Percentiles rank a stretch among this genome's conserved stretches.
These are phyloP conservation scores for Tenthredo notha DNA, from an alignment of 2,888 invertebrate species.

Conservation along the genomic window DNA sequence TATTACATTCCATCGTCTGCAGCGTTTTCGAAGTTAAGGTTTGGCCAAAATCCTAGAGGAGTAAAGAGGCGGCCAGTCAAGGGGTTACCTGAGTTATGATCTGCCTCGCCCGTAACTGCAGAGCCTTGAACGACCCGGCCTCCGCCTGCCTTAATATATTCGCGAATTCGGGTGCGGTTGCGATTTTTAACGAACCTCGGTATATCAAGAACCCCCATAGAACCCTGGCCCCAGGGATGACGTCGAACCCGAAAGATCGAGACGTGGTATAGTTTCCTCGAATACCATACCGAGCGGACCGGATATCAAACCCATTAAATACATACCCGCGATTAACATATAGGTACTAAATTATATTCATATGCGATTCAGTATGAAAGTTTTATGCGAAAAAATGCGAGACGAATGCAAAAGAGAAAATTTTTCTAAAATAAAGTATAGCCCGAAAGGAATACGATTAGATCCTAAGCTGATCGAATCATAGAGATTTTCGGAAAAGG, in stretches of 20 bases:
- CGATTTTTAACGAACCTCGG: slow-evolving; percentile 48
- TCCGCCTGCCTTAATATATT: slow-evolving; percentile 31
- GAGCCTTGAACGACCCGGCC: background rate
- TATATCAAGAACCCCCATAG: slow-evolving; percentile 32
- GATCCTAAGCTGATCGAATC: background rate
- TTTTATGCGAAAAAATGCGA: no score
- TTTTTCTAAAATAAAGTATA: background rate
- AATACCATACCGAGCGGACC: background rate
- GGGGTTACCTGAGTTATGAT: slow-evolving; percentile 50
- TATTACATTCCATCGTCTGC: slow-evolving; percentile 1
- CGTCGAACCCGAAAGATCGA: background rate
- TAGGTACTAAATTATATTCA: no score
- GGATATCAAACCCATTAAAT: slow-evolving; percentile 26
- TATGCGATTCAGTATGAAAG: no score
- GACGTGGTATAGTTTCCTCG: background rate
- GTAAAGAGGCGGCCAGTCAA: background rate
- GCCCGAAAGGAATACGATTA: background rate
- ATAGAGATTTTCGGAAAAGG: background rate
- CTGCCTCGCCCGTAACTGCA: slow-evolving; percentile 7
- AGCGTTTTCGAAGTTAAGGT: background rate
- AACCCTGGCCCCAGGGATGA: background rate
- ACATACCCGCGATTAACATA: no score
- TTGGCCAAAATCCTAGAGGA: slow-evolving; percentile 11
- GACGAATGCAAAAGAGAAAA: no score
- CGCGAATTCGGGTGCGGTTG: slow-evolving; percentile 38